Evolutionary conservation across 2,797 vertebrate species (phyloP).

Genomic region (Ataeniobius toweri): DNA sequence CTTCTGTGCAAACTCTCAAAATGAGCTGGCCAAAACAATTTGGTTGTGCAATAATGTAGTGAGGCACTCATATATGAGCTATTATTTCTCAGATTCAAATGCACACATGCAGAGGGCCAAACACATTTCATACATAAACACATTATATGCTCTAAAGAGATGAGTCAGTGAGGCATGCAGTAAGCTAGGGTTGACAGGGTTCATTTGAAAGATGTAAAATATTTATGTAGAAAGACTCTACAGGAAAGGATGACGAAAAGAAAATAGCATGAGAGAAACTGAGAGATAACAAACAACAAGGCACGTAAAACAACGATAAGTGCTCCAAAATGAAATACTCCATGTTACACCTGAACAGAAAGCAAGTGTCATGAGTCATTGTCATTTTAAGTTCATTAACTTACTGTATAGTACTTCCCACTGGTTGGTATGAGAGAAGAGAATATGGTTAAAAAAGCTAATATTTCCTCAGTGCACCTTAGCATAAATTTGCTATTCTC

Average conservation of each 20-base stretch:
- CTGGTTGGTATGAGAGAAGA: conserved; percentile 22
- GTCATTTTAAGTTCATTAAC: conserved; percentile 70
- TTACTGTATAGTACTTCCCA: conserved; percentile 24
- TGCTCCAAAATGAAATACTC: conserved; percentile 37
- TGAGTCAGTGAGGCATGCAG: conserved; percentile 52
- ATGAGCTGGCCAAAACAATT: conserved; percentile 14
- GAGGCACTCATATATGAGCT: conserved; percentile 6
- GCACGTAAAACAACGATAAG: conserved; percentile 47
- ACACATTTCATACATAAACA: conserved; percentile 27
- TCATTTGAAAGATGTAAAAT: conserved; percentile 78
- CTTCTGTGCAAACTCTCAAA: conserved; percentile 9
- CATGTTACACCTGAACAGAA: conserved; percentile 47
- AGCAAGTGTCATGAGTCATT: conserved; percentile 65
- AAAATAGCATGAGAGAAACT: conserved; percentile 49
- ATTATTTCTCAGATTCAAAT: conserved; percentile 26
- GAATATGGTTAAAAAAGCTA: conserved; percentile 3
- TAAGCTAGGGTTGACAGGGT: conserved; percentile 68
- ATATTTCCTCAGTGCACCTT: conserved; percentile 17
- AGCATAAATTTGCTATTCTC: background rate
- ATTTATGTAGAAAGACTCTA: conserved; percentile 74
- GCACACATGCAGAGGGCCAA: conserved; percentile 1
- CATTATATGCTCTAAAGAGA: conserved; percentile 51
- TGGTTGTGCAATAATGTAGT: conserved; percentile 10
- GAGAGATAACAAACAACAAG: conserved; percentile 51
- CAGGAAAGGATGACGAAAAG: conserved; percentile 53